phyloP scores from a whole-genome alignment of 2,113 vertebrate genomes.

The Dendrocopos noguchii region DNA sequence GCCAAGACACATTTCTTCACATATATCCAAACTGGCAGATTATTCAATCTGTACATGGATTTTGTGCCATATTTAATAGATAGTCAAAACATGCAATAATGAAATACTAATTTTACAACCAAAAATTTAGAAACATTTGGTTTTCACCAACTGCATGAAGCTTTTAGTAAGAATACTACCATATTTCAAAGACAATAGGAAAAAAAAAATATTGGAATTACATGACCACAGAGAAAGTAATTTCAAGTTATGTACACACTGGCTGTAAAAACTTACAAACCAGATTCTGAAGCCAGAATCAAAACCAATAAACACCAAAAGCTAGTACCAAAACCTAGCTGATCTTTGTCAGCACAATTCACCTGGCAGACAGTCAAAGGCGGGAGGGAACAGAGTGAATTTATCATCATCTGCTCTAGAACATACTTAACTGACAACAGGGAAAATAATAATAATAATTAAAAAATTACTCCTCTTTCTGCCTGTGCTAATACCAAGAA shows the following conservation, averaged over 20 bases:
- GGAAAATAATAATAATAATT: background rate
- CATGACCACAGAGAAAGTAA: background rate
- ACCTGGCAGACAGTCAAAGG: background rate
- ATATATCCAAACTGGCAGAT: background rate
- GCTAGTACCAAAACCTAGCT: background rate
- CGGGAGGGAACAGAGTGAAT: rapidly evolving
- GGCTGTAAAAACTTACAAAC: background rate
- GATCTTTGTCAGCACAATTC: background rate
- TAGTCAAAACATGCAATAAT: background rate
- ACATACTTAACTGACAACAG: background rate
- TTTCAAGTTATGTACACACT: background rate
- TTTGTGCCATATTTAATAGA: background rate
- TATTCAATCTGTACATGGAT: background rate
- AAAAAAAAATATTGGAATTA: background rate
- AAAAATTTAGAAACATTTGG: background rate
- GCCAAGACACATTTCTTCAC: background rate
- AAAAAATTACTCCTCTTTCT: background rate
- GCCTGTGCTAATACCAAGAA: background rate
- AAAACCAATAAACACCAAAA: background rate
- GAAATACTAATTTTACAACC: background rate
- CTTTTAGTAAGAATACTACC: background rate
- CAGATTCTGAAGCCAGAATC: background rate
- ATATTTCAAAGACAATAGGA: background rate
- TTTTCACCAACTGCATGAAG: background rate
- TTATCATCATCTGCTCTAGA: background rate